Evolutionary conservation across 2,797 vertebrate species (phyloP).

Genomic region (Eulemur albifrons): DNA sequence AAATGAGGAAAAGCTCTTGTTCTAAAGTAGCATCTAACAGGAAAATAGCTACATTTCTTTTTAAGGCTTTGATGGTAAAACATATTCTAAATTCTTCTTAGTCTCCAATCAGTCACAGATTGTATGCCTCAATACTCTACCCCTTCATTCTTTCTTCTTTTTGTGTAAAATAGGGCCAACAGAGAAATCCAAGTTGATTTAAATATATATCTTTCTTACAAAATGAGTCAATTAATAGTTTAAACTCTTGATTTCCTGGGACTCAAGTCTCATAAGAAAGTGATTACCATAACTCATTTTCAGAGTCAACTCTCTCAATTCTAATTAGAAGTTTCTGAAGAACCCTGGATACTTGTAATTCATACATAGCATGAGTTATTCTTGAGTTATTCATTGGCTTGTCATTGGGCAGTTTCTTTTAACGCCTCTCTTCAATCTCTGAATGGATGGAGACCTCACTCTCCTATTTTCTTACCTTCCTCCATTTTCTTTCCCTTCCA

Average conservation of each 20-base stretch:
- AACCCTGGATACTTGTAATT: slow-evolving; percentile 58
- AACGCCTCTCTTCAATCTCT: slow-evolving; percentile 13
- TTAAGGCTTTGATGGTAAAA: slow-evolving; percentile 26
- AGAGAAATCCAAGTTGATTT: slow-evolving; percentile 69
- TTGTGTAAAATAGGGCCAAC: slow-evolving; percentile 53
- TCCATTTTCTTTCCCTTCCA: neutral
- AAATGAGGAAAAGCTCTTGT: slow-evolving; percentile 63
- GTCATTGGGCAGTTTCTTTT: neutral
- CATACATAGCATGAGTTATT: neutral
- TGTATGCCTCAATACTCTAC: neutral
- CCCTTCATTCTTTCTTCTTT: slow-evolving; percentile 14
- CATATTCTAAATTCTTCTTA: neutral
- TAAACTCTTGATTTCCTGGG: slow-evolving; percentile 72
- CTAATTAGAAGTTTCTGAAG: slow-evolving; percentile 69
- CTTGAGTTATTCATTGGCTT: slow-evolving; percentile 59
- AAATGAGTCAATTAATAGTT: slow-evolving; percentile 76
- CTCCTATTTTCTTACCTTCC: neutral
- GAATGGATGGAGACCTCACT: neutral
- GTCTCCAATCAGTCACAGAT: neutral
- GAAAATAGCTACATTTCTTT: slow-evolving; percentile 46
- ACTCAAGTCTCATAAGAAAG: slow-evolving; percentile 66
- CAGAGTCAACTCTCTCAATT: slow-evolving; percentile 66
- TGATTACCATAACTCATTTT: slow-evolving; percentile 76
- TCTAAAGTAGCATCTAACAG: slow-evolving; percentile 12
- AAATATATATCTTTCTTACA: slow-evolving; percentile 66